Evolutionary conservation across 2,888 invertebrate species (phyloP).

Genomic region (Netelia melanura): DNA sequence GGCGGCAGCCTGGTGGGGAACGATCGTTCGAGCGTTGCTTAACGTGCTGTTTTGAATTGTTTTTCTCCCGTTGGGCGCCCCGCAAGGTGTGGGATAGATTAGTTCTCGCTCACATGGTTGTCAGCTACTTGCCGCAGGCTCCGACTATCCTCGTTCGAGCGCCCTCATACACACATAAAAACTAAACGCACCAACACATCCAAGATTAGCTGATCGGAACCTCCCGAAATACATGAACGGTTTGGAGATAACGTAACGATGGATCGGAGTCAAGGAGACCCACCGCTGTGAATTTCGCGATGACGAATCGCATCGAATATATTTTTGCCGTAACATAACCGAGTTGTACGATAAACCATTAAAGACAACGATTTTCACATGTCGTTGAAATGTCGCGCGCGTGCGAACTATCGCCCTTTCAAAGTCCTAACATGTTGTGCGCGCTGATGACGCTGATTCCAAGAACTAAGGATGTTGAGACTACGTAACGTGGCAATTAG

Average conservation of each 20-base stretch:
- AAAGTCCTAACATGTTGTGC: constrained; percentile 55
- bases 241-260: constrained; percentile 45
- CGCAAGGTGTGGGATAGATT: constrained; percentile 80
- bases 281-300: constrained; percentile 57
- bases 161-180: constrained; percentile 41
- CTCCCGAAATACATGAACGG: constrained; percentile 28
- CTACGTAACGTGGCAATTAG: constrained; percentile 56
- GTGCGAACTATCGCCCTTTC: constrained; percentile 28
- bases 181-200: constrained; percentile 17
- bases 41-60: constrained; percentile 78
- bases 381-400: background rate
- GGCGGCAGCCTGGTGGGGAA: constrained; percentile 52
- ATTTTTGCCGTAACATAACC: too few relatives aligned
- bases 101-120: constrained; percentile 77
- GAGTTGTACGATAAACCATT: background rate
- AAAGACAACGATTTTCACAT: background rate
- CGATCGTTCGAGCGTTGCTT: constrained; percentile 76
- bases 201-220: constrained; percentile 21
- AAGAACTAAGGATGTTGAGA: constrained; percentile 15
- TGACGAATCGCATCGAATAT: constrained; percentile 49
- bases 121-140: constrained; percentile 79
- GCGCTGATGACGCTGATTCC: constrained; percentile 39
- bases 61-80: constrained; percentile 72
- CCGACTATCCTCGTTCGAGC: constrained; percentile 51
- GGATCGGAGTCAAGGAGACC: constrained; percentile 52